These are phyloP conservation scores for Patella pellucida DNA, from an alignment of 2,888 invertebrate species.

Conservation along the genomic window DNA sequence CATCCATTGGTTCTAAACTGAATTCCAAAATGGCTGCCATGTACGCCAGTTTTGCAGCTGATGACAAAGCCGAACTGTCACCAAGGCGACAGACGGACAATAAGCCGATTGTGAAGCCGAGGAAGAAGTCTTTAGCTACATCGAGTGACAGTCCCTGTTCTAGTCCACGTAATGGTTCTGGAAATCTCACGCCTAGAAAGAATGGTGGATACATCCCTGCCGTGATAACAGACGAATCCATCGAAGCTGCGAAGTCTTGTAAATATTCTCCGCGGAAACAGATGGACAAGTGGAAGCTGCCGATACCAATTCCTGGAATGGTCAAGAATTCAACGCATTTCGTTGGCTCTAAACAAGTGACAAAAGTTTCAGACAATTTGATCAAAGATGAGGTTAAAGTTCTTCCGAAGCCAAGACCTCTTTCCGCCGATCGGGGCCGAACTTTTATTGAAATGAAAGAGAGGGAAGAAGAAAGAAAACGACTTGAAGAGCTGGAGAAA, in stretches of 20 bases:
- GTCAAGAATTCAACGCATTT: neutral
- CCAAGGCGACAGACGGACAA: neutral
- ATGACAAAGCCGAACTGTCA: neutral
- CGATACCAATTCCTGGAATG: neutral
- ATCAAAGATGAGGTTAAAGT: neutral
- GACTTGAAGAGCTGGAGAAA: conserved; percentile 15
- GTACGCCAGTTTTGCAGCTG: neutral
- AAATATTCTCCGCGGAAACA: conserved; percentile 8
- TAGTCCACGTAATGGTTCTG: neutral
- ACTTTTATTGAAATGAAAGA: conserved; percentile 4
- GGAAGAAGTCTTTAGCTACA: neutral
- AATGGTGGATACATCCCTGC: neutral
- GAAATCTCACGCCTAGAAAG: neutral
- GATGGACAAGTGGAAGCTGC: neutral
- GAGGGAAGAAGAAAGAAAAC: conserved; percentile 20
- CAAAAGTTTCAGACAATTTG: neutral
- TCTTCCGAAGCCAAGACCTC: neutral
- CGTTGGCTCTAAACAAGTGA: neutral
- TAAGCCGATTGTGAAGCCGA: neutral
- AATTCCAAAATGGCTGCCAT: neutral
- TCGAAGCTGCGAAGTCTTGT: neutral
- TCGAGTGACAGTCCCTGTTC: neutral
- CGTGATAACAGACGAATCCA: neutral
- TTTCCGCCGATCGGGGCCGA: conserved; percentile 8
- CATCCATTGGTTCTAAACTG: neutral